Base-by-base conservation (phyloP, 2,113 vertebrate genomes). In the Vulpes vulpes region DNA sequence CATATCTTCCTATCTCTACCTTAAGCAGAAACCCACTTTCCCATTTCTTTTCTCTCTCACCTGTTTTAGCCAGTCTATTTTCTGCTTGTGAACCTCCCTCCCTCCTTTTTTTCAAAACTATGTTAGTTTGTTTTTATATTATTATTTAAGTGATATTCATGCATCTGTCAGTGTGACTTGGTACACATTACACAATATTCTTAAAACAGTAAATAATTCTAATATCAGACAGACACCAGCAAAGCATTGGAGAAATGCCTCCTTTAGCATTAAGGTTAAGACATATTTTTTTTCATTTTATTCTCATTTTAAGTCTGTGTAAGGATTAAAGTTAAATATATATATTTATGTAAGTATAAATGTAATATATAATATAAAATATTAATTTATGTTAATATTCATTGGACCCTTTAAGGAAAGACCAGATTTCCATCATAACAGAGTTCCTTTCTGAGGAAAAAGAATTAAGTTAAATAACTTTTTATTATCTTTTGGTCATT, bases 41-140 rank as follows among this genome's bases (percentile, higher is more conserved):
- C 55, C 23, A 55, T 87, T 97, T 93, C 32, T 97, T 94, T 97
- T 89, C 38, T 94, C 55, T 89, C 22, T 82, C 62, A 85, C 55
- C 32, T 85, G 30, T 89, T 98, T 96, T 95, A 89, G 49, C 57
- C 30, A 96, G 30, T 86, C 94, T 89, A 35, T n/a, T 92, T 96
- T 95, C 25, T 84, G 55, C 76, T 90, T 81, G 60, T 85, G 62
- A 81, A 51, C 16, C 57, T 65, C 55, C 38, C 5, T 91, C 30
- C 32, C 90, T 93, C 96, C 12, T 30, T 94, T 67, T 69, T 35
- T 62, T 5, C 5, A 91, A 81, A 17, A 8, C 59, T 95, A 90
- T 92, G 69, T 83, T 80, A 64, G 30, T 89, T 97, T 96, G 20
- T 90, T 98, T 95, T 90, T 78, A 55, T 96, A 73, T 73, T 73